Evolutionary conservation across 2,888 invertebrate species (phyloP).

Genomic region (Acanthosepion pharaonis): DNA sequence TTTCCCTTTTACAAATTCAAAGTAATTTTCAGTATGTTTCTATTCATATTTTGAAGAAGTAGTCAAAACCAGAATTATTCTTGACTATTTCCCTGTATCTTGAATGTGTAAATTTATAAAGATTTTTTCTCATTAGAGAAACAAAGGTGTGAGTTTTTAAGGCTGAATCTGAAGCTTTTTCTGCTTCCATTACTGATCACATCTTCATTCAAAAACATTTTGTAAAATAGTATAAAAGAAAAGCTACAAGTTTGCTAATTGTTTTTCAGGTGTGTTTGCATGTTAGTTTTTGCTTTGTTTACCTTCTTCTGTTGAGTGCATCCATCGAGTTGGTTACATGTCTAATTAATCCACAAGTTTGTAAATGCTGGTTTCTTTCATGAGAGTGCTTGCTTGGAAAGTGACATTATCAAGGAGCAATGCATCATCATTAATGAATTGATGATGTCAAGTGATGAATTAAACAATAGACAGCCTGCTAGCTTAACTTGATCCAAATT

Average conservation of each 20-base stretch:
- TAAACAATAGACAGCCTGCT: not conserved
- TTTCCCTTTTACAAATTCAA: no score
- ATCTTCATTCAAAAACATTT: not conserved
- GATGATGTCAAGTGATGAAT: not conserved
- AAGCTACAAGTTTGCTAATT: not conserved
- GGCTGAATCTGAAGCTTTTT: not conserved
- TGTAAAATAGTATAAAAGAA: not conserved
- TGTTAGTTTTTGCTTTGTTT: not conserved
- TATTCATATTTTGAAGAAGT: no score
- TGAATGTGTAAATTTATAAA: no score
- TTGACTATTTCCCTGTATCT: no score
- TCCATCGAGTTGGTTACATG: not conserved
- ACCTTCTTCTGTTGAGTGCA: not conserved
- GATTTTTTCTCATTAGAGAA: no score
- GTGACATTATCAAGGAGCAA: slow-evolving; percentile 33
- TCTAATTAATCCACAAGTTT: not conserved
- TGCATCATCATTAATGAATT: slow-evolving; percentile 6
- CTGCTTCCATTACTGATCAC: not conserved
- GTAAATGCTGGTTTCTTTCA: not conserved
- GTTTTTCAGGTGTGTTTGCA: not conserved
- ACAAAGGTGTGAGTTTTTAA: no score
- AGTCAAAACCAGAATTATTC: no score
- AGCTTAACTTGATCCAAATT: slow-evolving; percentile 2
- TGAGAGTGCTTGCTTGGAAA: not conserved
- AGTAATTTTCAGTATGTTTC: no score